A percentile compares a stretch with the other conserved stretches of the same genome.
Conservation (phyloP, 2,797 vertebrate genomes). For the Leptatherina wallacei region DNA sequence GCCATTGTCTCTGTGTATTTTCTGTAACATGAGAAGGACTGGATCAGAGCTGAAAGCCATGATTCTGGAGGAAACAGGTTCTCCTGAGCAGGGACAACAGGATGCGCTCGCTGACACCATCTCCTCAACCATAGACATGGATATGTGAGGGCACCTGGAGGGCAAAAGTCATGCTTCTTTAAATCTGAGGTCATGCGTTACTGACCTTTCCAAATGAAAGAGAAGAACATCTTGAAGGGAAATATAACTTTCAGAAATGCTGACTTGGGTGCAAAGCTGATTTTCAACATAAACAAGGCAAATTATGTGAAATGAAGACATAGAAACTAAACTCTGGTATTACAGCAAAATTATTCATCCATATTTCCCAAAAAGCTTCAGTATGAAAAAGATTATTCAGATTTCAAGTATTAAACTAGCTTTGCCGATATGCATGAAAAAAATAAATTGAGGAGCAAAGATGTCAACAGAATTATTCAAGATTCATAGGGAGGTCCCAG, state of each 20-base stretch:
- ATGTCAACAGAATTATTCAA: neutral
- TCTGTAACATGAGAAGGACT: conserved; percentile 74
- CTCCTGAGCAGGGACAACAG: conserved; percentile 69
- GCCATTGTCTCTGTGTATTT: conserved; percentile 73
- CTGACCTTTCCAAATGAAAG: conserved; percentile 52
- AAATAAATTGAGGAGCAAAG: neutral
- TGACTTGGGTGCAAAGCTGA: conserved; percentile 12
- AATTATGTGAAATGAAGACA: neutral
- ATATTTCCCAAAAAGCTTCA: neutral
- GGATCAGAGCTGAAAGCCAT: conserved; percentile 39
- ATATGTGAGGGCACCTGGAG: conserved; percentile 52
- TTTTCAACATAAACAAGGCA: conserved; percentile 1
- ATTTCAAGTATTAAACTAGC: no score
- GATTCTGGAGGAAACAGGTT: conserved; percentile 74
- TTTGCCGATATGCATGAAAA: neutral
- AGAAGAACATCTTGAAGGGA: conserved; percentile 40
- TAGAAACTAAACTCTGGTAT: neutral
- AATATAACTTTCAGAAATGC: conserved; percentile 11
- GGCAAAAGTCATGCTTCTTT: conserved; percentile 31
- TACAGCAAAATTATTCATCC: neutral
- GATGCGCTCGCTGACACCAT: conserved; percentile 60
- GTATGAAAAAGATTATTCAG: no score
- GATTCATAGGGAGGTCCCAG: neutral
- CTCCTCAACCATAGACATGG: conserved; percentile 55
- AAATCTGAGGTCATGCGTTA: conserved; percentile 37